Evolutionary conservation across 2,113 vertebrate genomes (phyloP).

Genomic region (Amphilophus citrinellus): DNA sequence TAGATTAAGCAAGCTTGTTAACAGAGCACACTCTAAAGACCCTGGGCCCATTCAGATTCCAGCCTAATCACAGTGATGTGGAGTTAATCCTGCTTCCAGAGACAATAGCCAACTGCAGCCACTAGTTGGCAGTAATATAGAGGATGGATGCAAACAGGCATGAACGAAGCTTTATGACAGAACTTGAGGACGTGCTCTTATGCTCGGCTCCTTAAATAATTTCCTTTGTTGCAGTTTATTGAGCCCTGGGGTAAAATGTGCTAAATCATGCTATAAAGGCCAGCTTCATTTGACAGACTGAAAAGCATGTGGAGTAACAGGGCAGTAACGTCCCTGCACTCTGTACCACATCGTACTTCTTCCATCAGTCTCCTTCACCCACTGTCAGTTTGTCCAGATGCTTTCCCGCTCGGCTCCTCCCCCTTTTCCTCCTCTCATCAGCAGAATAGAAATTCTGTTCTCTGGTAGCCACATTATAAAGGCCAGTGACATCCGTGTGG

Average conservation of each 20-base stretch:
- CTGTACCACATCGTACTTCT: background rate
- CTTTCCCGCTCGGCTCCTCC: background rate
- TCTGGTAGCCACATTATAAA: conserved; percentile 3
- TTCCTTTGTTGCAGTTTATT: background rate
- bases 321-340: background rate
- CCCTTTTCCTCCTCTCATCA: background rate
- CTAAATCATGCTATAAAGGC: background rate
- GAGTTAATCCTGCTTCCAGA: too few relatives aligned
- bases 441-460: conserved; percentile 19
- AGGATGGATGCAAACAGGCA: too few relatives aligned
- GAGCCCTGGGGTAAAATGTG: background rate
- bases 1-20: too few relatives aligned
- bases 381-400: background rate
- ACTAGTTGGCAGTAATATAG: too few relatives aligned
- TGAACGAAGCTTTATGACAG: too few relatives aligned
- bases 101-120: too few relatives aligned
- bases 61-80: too few relatives aligned
- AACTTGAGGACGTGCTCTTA: background rate
- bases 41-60: too few relatives aligned
- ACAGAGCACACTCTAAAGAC: too few relatives aligned
- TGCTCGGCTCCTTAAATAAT: background rate
- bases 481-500: conserved; percentile 17
- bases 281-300: background rate
- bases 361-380: conserved; percentile 7
- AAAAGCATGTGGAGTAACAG: background rate